Evolutionary conservation across 1,140 invertebrate genomes (phyloP).

Genomic region (Thaumetopoea pityocampa): DNA sequence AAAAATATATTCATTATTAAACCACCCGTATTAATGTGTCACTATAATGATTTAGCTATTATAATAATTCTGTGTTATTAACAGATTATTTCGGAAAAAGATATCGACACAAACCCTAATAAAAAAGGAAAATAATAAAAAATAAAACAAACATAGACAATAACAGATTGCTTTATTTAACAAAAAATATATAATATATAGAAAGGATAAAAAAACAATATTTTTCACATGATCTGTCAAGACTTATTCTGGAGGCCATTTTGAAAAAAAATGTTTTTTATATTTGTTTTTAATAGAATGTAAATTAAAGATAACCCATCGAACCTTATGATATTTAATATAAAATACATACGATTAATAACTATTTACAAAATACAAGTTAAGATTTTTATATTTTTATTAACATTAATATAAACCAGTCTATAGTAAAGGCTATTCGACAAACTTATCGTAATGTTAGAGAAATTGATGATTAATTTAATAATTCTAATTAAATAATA

Average conservation of each 20-base stretch:
- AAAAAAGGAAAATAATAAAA: constrained; percentile 39
- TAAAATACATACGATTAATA: constrained; percentile 74
- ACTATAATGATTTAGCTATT: constrained; percentile 66
- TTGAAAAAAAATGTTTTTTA: constrained; percentile 51
- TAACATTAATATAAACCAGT: constrained; percentile 72
- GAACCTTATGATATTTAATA: constrained; percentile 72
- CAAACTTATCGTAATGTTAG: constrained; percentile 72
- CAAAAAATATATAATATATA: constrained; percentile 76
- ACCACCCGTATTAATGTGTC: constrained; percentile 63
- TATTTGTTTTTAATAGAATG: constrained; percentile 55
- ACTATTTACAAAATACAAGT: constrained; percentile 74
- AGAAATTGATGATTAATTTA: constrained; percentile 60
- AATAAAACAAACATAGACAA: constrained; percentile 69
- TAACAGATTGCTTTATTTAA: constrained; percentile 75
- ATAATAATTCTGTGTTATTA: constrained; percentile 55
- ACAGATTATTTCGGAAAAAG: constrained; percentile 13
- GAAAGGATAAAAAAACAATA: constrained; percentile 63
- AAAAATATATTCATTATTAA: constrained; percentile 52
- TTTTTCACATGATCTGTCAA: constrained; percentile 55
- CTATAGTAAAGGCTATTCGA: constrained; percentile 74
- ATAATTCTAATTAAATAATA: constrained; percentile 55
- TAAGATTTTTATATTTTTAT: constrained; percentile 66
- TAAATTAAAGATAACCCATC: constrained; percentile 74
- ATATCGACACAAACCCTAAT: constrained; percentile 6
- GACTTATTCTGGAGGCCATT: constrained; percentile 28